A percentile compares a stretch with the other conserved stretches of the same genome.
Conservation (phyloP, 2,797 vertebrate genomes). For the Melanotaenia pygmaea region DNA sequence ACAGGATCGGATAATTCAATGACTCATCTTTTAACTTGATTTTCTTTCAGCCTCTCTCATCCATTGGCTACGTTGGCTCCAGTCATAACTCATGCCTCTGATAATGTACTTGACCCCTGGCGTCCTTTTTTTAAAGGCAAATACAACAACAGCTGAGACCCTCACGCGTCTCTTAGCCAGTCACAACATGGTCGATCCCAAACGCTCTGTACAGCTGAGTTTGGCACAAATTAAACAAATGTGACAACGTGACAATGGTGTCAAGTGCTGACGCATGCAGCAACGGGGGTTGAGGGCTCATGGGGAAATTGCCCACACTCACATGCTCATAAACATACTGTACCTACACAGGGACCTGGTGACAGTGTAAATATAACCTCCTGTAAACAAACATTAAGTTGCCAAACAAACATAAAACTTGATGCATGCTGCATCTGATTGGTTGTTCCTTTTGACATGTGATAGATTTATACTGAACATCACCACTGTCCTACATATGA, state of each 20-base stretch:
- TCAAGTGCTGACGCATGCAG: slow-evolving; percentile 16
- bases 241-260: slow-evolving; percentile 32
- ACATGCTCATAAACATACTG: not conserved
- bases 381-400: not conserved
- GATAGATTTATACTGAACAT: not conserved
- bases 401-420: slow-evolving; percentile 6
- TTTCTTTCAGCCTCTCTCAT: not conserved
- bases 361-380: not conserved
- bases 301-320: slow-evolving; percentile 34
- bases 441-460: not conserved
- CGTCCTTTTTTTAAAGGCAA: not conserved
- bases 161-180: not conserved
- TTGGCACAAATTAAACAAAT: slow-evolving; percentile 17
- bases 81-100: not conserved
- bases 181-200: not conserved
- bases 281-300: slow-evolving; percentile 9
- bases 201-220: not conserved
- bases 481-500: not conserved
- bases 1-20: no score
- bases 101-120: slow-evolving; percentile 15
- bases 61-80: not conserved
- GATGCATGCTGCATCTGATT: not conserved
- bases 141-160: slow-evolving; percentile 31
- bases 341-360: slow-evolving; percentile 6
- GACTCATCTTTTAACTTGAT: not conserved